These are phyloP conservation scores for Neocloeon triangulifer DNA, from an alignment of 1,140 invertebrate genomes.

Conservation along the genomic window DNA sequence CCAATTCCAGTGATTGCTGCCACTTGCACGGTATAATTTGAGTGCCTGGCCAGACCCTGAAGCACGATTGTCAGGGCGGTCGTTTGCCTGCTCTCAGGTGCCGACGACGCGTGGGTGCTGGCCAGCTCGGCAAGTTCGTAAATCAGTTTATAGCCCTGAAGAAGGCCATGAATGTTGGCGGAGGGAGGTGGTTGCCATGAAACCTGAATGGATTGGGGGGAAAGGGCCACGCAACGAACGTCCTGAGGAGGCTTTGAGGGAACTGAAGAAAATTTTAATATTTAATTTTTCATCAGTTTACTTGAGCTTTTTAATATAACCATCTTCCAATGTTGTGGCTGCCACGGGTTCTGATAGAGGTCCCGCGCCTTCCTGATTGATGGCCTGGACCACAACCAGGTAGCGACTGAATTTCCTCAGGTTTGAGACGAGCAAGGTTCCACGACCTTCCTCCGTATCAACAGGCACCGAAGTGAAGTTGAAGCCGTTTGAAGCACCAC, in stretches of 20 bases:
- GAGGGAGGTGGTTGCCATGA: slow-evolving; percentile 64
- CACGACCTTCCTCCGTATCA: slow-evolving; percentile 38
- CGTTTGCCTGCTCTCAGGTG: too few relatives aligned
- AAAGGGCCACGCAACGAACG: slow-evolving; percentile 40
- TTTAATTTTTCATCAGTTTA: too few relatives aligned
- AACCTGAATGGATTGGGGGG: slow-evolving; percentile 52
- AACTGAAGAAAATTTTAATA: slow-evolving; percentile 22
- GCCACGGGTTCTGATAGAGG: slow-evolving; percentile 48
- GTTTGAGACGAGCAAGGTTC: too few relatives aligned
- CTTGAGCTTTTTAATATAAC: too few relatives aligned
- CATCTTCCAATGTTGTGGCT: slow-evolving; percentile 61
- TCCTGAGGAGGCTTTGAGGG: slow-evolving; percentile 49
- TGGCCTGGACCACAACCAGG: slow-evolving; percentile 58
- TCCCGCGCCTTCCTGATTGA: slow-evolving; percentile 62
- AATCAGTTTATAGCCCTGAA: slow-evolving; percentile 61
- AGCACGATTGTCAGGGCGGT: slow-evolving; percentile 39
- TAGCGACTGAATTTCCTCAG: slow-evolving; percentile 61
- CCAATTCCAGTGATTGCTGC: slow-evolving; percentile 71
- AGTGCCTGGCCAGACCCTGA: slow-evolving; percentile 50
- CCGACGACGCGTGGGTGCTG: too few relatives aligned
- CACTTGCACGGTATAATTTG: slow-evolving; percentile 84
- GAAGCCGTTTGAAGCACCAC: slow-evolving; percentile 23
- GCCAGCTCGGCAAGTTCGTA: slow-evolving; percentile 44
- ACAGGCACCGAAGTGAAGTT: slow-evolving; percentile 45
- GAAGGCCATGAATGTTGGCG: slow-evolving; percentile 49